These are phyloP conservation scores for Enteromius mattozi DNA, from an alignment of 2,797 vertebrate species.

Conservation along the genomic window DNA sequence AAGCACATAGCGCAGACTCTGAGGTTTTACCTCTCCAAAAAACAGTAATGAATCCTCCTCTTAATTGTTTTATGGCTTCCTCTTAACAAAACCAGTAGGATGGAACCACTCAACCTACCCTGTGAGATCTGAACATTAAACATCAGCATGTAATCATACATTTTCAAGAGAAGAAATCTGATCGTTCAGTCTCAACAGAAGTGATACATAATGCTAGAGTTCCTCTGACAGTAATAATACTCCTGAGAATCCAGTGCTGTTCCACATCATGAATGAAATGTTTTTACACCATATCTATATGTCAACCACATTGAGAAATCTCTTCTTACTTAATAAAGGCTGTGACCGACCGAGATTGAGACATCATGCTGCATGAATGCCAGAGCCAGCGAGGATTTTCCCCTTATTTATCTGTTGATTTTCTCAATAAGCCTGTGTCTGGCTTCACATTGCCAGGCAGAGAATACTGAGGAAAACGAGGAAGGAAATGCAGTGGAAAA, in stretches of 20 bases:
- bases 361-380: constrained; percentile 64
- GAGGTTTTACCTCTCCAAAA: background rate
- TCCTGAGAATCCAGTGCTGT: constrained; percentile 2
- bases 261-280: background rate
- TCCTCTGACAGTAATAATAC: constrained; percentile 38
- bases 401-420: constrained; percentile 83
- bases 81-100: constrained; percentile 35
- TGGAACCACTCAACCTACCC: constrained; percentile 31
- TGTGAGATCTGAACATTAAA: constrained; percentile 39
- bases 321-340: background rate
- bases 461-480: constrained; percentile 87
- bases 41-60: constrained; percentile 39
- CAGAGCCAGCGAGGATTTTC: constrained; percentile 70
- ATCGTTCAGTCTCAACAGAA: constrained; percentile 7
- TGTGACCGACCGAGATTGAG: constrained; percentile 2
- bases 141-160: constrained; percentile 44
- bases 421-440: constrained; percentile 86
- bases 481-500: constrained; percentile 86
- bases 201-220: constrained; percentile 36
- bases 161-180: constrained; percentile 29
- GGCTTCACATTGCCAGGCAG: constrained; percentile 84
- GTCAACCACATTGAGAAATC: constrained; percentile 15
- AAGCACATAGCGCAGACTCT: constrained; percentile 5
- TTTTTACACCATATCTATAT: constrained; percentile 4
- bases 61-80: constrained; percentile 51